These are phyloP conservation scores for Drosophila ochracea DNA, from an alignment of 2,888 invertebrate species.

Conservation along the genomic window DNA sequence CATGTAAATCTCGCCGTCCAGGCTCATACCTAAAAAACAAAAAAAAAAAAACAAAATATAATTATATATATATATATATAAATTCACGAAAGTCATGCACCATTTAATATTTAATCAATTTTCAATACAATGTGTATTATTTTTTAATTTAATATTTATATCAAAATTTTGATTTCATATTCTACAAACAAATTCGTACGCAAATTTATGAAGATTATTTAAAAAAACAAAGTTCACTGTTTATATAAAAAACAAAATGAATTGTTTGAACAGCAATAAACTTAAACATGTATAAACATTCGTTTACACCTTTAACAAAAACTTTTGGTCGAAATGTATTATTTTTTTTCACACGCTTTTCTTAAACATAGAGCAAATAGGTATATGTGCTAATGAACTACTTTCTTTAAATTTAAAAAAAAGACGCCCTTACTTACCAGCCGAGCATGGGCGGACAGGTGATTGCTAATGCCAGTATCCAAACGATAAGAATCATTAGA, in stretches of 20 bases:
- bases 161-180: not conserved
- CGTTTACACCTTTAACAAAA: not conserved
- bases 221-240: not conserved
- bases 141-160: not conserved
- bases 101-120: slow-evolving; percentile 31
- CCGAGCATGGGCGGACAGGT: slow-evolving; percentile 97
- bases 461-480: slow-evolving; percentile 95
- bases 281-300: not conserved
- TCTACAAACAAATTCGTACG: not conserved
- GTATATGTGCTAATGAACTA: slow-evolving; percentile 15
- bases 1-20: slow-evolving; percentile 87
- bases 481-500: slow-evolving; percentile 94
- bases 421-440: slow-evolving; percentile 88
- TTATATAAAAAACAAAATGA: not conserved
- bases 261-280: not conserved
- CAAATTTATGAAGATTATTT: not conserved
- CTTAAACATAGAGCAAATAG: not conserved
- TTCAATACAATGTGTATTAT: not conserved
- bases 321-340: not conserved
- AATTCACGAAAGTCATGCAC: not conserved
- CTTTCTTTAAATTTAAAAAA: slow-evolving; percentile 1
- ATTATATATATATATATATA: not conserved
- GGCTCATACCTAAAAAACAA: slow-evolving; percentile 88
- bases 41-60: not conserved
- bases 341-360: not conserved